Evolutionary conservation across 2,888 invertebrate species (phyloP), one percentile per base, ranked within the genome.

Genomic region (Lycocerus yunnanus): DNA sequence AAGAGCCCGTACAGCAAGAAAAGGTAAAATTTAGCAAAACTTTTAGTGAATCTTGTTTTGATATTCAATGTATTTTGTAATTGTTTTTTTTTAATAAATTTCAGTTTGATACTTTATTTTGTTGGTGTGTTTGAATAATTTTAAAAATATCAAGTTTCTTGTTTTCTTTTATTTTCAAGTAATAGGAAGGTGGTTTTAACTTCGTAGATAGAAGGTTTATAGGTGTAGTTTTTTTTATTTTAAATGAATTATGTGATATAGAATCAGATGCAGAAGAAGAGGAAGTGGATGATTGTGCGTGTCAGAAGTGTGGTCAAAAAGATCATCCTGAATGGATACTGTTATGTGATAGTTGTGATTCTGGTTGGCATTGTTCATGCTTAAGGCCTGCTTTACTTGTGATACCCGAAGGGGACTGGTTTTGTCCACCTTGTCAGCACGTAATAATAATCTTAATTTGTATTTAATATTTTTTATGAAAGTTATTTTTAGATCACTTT

Each of bases 391-490:
- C 97, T 74, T 90, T 99, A 60, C 93, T 98, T 88, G 92, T 96
- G 24, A 95, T 99, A 82, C 99, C 99, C 0, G 97, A 97, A 85
- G 98, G 98, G 0, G 96, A 98, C 86, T 99, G 99, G 99, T 97
- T 92, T 88, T 99, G 99, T 87, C 99, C 99, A 27, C 95, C 96
- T 0, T 99, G 99, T 88, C 95, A 97, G 86, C 99, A 99, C 88
- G 96, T 95, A 83, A 91, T 94, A 87, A 73, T 63, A 6, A n/a
- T 43, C 43, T 43, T 20, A 61, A 24, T 24, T 21, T 61, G 73
- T 75, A 66, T 58, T 20, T 14, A 65, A 27, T 59, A 20, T 67
- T 66, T 68, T 63, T 8, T 8, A 58, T 67, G 20, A 21, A 68
- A 69, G 8, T 66, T 69, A 24, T 58, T 84, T 77, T 43, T 84